Conservation (phyloP, 2,888 invertebrate genomes). For the Epistrophe eligans region DNA sequence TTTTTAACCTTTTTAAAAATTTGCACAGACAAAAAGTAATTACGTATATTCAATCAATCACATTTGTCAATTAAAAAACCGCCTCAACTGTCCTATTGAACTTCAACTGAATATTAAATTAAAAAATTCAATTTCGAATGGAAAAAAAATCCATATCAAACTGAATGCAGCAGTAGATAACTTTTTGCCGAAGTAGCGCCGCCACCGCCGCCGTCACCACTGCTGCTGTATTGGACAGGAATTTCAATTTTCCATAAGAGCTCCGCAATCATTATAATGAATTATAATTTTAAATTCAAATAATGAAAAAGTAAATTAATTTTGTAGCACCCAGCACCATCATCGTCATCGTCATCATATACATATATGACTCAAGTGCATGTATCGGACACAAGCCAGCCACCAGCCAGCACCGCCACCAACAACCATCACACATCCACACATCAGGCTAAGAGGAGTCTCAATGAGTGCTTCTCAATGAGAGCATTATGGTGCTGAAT, state of each 20-base stretch:
- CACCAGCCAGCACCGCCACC: not conserved
- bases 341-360: not conserved
- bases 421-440: not conserved
- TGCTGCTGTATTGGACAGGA: not conserved
- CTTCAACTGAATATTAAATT: slow-evolving; percentile 43
- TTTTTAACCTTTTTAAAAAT: not conserved
- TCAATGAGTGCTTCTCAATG: slow-evolving; percentile 65
- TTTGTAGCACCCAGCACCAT: slow-evolving; percentile 40
- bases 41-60: slow-evolving; percentile 47
- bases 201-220: too few relatives aligned
- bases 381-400: slow-evolving; percentile 22
- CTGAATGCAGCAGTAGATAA: not conserved
- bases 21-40: not conserved
- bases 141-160: slow-evolving; percentile 16
- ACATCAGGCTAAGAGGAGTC: slow-evolving; percentile 12
- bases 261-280: slow-evolving; percentile 48
- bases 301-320: slow-evolving; percentile 55
- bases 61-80: slow-evolving; percentile 53
- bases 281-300: slow-evolving; percentile 67
- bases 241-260: slow-evolving; percentile 52
- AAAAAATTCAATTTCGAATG: slow-evolving; percentile 25
- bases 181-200: too few relatives aligned
- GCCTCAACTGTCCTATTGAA: slow-evolving; percentile 45
- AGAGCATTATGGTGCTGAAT: slow-evolving; percentile 63
- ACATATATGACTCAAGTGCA: slow-evolving; percentile 21